These are phyloP conservation scores for Pterophyllum scalare DNA, from an alignment of 2,113 vertebrate species.

Conservation along the genomic window DNA sequence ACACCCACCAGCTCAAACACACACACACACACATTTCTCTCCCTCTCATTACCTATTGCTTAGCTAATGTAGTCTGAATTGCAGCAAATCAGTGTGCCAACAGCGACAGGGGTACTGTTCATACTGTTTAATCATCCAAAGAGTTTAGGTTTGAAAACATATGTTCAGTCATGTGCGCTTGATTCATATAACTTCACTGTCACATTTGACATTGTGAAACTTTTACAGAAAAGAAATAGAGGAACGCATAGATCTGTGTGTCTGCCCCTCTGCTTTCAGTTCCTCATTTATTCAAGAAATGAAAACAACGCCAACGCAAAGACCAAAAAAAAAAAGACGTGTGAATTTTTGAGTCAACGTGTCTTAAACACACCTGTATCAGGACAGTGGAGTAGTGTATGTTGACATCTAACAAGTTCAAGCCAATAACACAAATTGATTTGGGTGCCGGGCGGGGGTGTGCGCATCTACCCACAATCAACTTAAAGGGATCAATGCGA, in stretches of 20 bases:
- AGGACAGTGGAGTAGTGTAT: background rate
- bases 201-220: conserved; percentile 12
- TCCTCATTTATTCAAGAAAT: conserved; percentile 56
- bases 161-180: background rate
- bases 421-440: conserved; percentile 18
- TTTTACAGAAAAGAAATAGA: background rate
- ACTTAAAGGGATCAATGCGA: background rate
- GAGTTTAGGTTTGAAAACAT: background rate
- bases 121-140: background rate
- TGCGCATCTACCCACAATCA: background rate
- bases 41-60: background rate
- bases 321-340: background rate
- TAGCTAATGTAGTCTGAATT: background rate
- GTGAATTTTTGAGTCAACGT: background rate
- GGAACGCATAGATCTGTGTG: background rate
- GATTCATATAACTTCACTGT: background rate
- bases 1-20: background rate
- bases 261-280: conserved; percentile 34
- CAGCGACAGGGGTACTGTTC: background rate
- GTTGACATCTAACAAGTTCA: background rate
- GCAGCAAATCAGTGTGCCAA: background rate
- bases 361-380: background rate
- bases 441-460: background rate
- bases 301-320: conserved; percentile 23
- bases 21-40: background rate